These are phyloP conservation scores for Megastigmus dorsalis DNA, from an alignment of 2,888 invertebrate species.

Conservation along the genomic window DNA sequence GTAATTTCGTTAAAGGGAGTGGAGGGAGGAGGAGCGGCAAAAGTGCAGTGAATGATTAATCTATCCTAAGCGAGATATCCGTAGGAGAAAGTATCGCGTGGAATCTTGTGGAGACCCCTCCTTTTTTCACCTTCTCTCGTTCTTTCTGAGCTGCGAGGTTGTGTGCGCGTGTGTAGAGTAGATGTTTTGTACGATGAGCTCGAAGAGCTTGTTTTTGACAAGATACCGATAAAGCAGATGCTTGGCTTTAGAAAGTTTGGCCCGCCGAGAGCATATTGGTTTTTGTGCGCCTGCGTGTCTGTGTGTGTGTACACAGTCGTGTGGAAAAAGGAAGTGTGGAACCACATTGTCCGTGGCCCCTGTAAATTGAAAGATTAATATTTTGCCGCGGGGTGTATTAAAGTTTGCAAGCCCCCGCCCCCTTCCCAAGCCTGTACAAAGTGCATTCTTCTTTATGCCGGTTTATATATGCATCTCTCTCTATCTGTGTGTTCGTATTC, in stretches of 20 bases:
- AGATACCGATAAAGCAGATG: background rate
- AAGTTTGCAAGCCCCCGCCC: constrained; percentile 18
- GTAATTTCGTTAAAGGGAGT: constrained; percentile 22
- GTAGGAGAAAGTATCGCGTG: constrained; percentile 52
- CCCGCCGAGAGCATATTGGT: no score
- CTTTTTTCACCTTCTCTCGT: background rate
- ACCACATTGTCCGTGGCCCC: no score
- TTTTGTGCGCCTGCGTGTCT: no score
- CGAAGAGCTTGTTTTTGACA: constrained; percentile 10
- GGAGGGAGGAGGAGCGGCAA: no score
- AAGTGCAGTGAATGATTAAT: constrained; percentile 31
- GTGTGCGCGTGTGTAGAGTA: no score
- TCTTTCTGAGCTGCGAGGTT: no score
- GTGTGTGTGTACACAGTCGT: no score
- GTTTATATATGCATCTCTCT: constrained; percentile 12
- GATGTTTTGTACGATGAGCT: no score
- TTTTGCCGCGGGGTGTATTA: constrained; percentile 1
- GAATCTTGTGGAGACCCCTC: no score
- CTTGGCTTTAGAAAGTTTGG: background rate
- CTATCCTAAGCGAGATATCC: background rate
- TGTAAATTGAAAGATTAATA: constrained; percentile 20
- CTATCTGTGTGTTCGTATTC: background rate
- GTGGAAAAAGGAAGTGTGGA: no score
- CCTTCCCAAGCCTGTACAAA: constrained; percentile 10
- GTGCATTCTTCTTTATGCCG: constrained; percentile 9